Evolutionary conservation across 2,113 vertebrate species (phyloP).

Genomic region (Paracanthobrama guichenoti): DNA sequence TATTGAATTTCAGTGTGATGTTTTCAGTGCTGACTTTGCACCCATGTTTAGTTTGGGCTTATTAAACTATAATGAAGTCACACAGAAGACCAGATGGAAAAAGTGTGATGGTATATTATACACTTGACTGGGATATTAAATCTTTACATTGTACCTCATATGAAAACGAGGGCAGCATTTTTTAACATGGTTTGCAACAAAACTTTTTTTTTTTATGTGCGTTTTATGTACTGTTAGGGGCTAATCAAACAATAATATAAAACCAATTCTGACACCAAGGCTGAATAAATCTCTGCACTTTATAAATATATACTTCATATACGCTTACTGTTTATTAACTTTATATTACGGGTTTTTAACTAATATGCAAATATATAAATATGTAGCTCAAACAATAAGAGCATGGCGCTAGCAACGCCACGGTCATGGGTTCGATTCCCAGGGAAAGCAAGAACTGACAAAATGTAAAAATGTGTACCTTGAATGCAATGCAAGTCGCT

Average conservation of each 20-base stretch:
- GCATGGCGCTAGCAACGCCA: no score
- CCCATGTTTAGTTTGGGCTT: conserved; percentile 33
- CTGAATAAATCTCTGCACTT: neutral
- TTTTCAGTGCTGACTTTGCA: conserved; percentile 20
- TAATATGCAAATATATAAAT: no score
- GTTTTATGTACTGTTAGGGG: neutral
- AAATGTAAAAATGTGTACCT: no score
- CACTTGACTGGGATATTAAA: conserved; percentile 19
- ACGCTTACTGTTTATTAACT: neutral
- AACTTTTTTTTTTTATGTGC: neutral
- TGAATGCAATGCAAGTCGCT: no score
- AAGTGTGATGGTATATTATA: conserved; percentile 12
- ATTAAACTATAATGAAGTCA: conserved; percentile 34
- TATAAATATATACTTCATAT: neutral
- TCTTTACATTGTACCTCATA: conserved; percentile 10
- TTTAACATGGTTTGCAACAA: neutral
- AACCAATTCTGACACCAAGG: neutral
- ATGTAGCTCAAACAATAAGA: no score
- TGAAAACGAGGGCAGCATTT: neutral
- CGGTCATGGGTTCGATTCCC: no score
- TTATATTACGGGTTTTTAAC: neutral
- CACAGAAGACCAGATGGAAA: neutral
- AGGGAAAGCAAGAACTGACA: no score
- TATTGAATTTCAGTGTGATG: conserved; percentile 12
- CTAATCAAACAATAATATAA: neutral